These are phyloP conservation scores for Ceratosolen solmsi DNA, from an alignment of 1,140 invertebrate genomes.

Conservation along the genomic window DNA sequence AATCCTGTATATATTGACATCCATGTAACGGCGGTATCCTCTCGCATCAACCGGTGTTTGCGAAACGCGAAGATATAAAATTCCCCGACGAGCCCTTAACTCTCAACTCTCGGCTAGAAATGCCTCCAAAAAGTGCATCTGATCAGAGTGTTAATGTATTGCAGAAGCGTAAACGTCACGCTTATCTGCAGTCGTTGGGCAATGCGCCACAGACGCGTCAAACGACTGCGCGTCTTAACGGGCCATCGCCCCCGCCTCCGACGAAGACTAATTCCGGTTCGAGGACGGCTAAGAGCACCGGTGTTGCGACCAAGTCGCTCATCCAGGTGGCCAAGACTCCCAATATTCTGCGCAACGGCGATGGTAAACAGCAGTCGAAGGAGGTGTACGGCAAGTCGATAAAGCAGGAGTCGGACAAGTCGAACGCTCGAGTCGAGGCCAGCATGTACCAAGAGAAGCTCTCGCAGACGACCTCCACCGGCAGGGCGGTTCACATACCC, in stretches of 20 bases:
- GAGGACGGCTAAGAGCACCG: slow-evolving; percentile 51
- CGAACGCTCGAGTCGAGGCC: not conserved
- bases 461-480: slow-evolving; percentile 63
- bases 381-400: slow-evolving; percentile 56
- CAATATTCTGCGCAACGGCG: slow-evolving; percentile 62
- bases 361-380: slow-evolving; percentile 54
- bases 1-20: too few species aligned
- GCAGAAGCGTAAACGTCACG: slow-evolving; percentile 71
- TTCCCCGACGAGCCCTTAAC: too few species aligned
- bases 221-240: slow-evolving; percentile 67
- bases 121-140: too few species aligned
- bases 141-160: too few species aligned
- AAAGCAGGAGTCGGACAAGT: slow-evolving; percentile 54
- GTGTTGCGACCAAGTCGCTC: slow-evolving; percentile 54
- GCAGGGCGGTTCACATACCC: slow-evolving; percentile 66
- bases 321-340: slow-evolving; percentile 57
- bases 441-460: slow-evolving; percentile 51
- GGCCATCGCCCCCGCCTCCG: slow-evolving; percentile 65
- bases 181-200: slow-evolving; percentile 69
- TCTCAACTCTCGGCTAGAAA: too few species aligned
- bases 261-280: slow-evolving; percentile 53
- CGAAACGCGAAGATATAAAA: too few species aligned
- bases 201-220: slow-evolving; percentile 74
- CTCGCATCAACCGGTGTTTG: too few species aligned
- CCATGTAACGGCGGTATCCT: too few species aligned